Percentiles rank a stretch among this genome's conserved stretches.
Conservation (phyloP, 2,113 vertebrate species). For the Ardeotis arabs region DNA sequence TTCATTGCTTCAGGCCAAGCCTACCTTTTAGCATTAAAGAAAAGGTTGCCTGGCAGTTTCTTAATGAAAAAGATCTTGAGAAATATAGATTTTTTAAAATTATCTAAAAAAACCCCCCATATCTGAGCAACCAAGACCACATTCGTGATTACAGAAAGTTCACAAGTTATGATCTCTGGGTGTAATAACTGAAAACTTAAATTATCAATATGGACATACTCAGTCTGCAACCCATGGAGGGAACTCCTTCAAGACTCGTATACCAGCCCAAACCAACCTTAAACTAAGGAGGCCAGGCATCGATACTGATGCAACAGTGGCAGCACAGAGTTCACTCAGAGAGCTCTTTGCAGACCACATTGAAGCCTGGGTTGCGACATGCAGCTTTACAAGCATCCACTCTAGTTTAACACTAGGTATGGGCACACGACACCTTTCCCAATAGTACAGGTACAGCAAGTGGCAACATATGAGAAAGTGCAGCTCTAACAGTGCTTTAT, state of each 20-base stretch:
- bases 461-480: background rate
- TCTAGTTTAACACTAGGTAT: background rate
- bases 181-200: background rate
- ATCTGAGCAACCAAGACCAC: background rate
- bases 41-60: background rate
- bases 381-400: background rate
- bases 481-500: background rate
- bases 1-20: background rate
- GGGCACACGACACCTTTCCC: background rate
- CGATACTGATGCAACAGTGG: rapidly evolving
- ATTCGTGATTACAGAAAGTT: background rate
- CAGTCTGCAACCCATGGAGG: background rate
- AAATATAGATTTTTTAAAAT: background rate
- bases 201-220: background rate
- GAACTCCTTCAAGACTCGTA: background rate
- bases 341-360: background rate
- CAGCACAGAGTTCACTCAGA: background rate
- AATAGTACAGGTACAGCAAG: background rate
- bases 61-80: background rate
- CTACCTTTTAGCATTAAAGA: background rate
- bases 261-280: background rate
- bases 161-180: background rate
- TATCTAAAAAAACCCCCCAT: background rate
- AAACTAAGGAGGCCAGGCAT: background rate
- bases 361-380: rapidly evolving